Percentiles rank a stretch among this genome's conserved stretches.
These are phyloP conservation scores for Gymnoscopelus microlampas DNA, from an alignment of 2,797 vertebrate species.

Conservation along the genomic window DNA sequence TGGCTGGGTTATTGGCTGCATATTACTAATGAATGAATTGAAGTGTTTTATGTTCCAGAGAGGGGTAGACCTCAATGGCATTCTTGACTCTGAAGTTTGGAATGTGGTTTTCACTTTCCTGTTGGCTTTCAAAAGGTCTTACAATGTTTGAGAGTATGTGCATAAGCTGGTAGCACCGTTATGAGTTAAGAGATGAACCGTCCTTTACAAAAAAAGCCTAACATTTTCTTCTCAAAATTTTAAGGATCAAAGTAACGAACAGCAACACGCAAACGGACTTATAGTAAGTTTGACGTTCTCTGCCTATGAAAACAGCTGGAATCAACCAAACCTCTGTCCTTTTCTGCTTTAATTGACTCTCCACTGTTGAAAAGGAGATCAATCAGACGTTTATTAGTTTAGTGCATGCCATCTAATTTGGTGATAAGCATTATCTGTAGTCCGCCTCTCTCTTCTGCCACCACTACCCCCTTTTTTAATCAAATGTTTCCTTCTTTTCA, in stretches of 20 bases:
- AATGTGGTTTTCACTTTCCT: slow-evolving; percentile 35
- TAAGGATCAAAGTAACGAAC: slow-evolving; percentile 99
- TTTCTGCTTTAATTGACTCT: slow-evolving; percentile 65
- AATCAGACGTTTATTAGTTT: slow-evolving; percentile 67
- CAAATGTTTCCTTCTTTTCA: slow-evolving; percentile 39
- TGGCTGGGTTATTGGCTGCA: slow-evolving; percentile 38
- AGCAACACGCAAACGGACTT: slow-evolving; percentile 99
- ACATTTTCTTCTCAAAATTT: slow-evolving; percentile 91
- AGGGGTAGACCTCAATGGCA: slow-evolving; percentile 22
- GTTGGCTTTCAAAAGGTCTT: slow-evolving; percentile 8
- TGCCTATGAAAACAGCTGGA: slow-evolving; percentile 65
- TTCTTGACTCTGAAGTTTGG: slow-evolving; percentile 25
- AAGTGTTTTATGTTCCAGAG: slow-evolving; percentile 25
- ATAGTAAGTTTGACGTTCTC: slow-evolving; percentile 95
- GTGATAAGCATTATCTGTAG: slow-evolving; percentile 63
- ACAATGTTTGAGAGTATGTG: too few species aligned
- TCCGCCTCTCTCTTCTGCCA: slow-evolving; percentile 57
- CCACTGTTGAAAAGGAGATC: slow-evolving; percentile 43
- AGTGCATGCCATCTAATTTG: slow-evolving; percentile 86
- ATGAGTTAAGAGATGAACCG: slow-evolving; percentile 54
- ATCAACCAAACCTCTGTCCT: slow-evolving; percentile 69
- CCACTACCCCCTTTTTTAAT: slow-evolving; percentile 61
- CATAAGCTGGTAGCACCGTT: neutral
- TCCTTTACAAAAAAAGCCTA: slow-evolving; percentile 80
- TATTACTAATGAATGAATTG: slow-evolving; percentile 6